Percentiles rank a stretch among this genome's conserved stretches.
phyloP scores from a whole-genome alignment of 2,113 vertebrate species.

The Prunella himalayana region DNA sequence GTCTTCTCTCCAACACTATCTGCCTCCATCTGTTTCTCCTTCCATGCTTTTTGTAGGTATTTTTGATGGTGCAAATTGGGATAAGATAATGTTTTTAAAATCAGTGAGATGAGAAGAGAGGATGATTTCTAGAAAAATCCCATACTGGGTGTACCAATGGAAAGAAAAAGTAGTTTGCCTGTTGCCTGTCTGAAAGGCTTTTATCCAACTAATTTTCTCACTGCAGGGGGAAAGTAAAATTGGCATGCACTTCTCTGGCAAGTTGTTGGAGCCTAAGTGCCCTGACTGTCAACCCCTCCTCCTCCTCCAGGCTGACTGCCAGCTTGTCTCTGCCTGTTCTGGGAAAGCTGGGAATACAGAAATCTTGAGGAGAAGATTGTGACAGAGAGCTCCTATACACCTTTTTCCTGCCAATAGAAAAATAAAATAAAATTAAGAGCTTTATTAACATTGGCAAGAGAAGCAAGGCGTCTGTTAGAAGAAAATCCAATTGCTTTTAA shows the following conservation, averaged over 20 bases:
- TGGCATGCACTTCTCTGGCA: background rate
- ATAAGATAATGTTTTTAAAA: background rate
- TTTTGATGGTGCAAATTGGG: background rate
- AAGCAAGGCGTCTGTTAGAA: background rate
- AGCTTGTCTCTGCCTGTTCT: background rate
- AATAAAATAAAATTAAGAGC: background rate
- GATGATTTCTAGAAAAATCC: background rate
- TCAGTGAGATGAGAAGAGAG: background rate
- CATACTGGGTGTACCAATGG: background rate
- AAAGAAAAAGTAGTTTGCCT: background rate
- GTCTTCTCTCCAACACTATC: background rate
- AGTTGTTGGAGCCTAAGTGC: background rate
- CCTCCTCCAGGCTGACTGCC: background rate
- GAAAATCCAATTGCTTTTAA: background rate
- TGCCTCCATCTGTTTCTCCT: background rate
- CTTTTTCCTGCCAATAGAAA: background rate
- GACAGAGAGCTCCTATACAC: background rate
- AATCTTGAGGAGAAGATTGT: background rate
- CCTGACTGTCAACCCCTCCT: background rate
- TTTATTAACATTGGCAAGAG: background rate
- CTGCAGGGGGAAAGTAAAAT: constrained; percentile 15
- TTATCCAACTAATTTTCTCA: constrained; percentile 41
- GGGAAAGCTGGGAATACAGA: background rate
- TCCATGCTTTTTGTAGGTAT: background rate
- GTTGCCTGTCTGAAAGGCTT: constrained; percentile 13